Evolutionary conservation across 1,140 invertebrate genomes (phyloP), one percentile per base, ranked within the genome.

Genomic region (Cheumatopsyche charites): DNA sequence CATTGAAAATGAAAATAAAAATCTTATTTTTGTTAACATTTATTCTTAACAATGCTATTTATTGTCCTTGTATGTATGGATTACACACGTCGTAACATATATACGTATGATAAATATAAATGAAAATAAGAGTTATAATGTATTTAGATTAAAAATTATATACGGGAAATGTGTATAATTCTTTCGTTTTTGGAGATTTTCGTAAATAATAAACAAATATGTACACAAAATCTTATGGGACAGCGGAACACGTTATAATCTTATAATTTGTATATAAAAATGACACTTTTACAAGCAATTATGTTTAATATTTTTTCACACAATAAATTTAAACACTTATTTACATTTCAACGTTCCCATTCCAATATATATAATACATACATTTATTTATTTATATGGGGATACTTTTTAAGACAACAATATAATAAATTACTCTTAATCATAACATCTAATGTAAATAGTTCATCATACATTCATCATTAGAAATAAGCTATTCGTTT

Each of bases 1-100:
- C n/a, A n/a, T 36, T 36, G 9, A 36, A 36, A 52, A 52, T 52
- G 15, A 52, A 52, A 52, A 58, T 25, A 13, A 66, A 47, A 23
- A 41, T 62, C 47, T 6, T 58, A 17, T 42, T 63, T 63, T 63
- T n/a, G 55, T 58, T 26, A 67, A 67, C 65, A 70, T 62, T 42
- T 62, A 65, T 55, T 68, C 52, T 70, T 70, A 70, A 70, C 55
- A 70, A 43, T 25, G 1, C 68, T 70, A 70, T 75, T 75, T 75
- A 75, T 75, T 75, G 73, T 75, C 73, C 67, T 75, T 45, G 68
- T 67, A 74, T 74, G 45, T 63, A 62, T 69, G n/a, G 29, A 52
- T 23, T 36, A 62, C 61, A 65, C 61, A 69, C 47, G 25, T 63
- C 23, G 13, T 52, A 73, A 73, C 72, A 69, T 73, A 67, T 42